Base-by-base conservation (phyloP, 2,113 vertebrate genomes). In the Riparia riparia region DNA sequence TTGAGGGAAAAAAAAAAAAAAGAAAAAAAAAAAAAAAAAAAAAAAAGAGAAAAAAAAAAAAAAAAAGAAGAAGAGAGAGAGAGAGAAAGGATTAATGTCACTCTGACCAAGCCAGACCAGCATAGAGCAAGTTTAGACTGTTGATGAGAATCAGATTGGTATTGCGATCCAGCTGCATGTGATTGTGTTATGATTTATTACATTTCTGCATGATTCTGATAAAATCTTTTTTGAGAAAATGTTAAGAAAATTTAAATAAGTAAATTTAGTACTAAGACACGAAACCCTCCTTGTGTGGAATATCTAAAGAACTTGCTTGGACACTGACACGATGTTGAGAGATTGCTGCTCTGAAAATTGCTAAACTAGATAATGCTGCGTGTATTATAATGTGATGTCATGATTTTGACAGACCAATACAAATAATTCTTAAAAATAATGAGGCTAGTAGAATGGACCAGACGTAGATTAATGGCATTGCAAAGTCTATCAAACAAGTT, bases 21-120 rank as follows among this genome's bases (percentile, higher is more conserved):
- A 0, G 8, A 20, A 13, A 20, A 20, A 29, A 4, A 21, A 61
- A 50, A 32, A 41, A 60, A 21, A 1, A 18, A 21, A 0, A 7
- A 11, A 47, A 47, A 20, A 24, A 24, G 14, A 0, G 8, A 20
- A 13, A 20, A 15, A 7, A 49, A 49, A 24, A 26, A 26, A n/a
- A 61, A 19, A 2, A 22, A 24, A 0, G 8, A 20, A 47, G 21
- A 20, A 24, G n/a, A n/a, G n/a, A n/a, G n/a, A n/a, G n/a, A 25
- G 14, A 8, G 17, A n/a, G 6, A 24, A 58, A 58, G 21, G 14
- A 14, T 49, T 5, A 63, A 34, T 37, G 18, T 26, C 8, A 19
- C 50, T 53, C 34, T 54, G 17, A 85, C 18, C 14, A 56, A 79
- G 6, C 10, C 32, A 50, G 26, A 22, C 7, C 14, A 44, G 5